phyloP scores from a whole-genome alignment of 2,113 vertebrate species.

The Caranx melampygus region DNA sequence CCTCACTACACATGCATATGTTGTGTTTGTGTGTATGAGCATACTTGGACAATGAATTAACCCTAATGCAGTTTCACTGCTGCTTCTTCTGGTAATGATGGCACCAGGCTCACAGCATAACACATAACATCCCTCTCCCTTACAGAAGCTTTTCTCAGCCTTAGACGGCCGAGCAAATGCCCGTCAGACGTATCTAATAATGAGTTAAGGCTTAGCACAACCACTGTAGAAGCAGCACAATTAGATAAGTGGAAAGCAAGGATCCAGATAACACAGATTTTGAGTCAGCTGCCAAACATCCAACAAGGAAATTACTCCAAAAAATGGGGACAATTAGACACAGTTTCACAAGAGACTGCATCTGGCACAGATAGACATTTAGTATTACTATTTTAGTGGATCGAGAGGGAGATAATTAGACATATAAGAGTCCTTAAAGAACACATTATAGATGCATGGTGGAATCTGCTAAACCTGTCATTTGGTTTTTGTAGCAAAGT shows the following conservation, averaged over 20 bases:
- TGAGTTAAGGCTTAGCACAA: conserved; percentile 27
- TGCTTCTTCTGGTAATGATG: not conserved
- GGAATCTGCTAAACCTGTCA: conserved; percentile 21
- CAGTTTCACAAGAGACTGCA: conserved; percentile 32
- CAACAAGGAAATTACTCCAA: conserved; percentile 16
- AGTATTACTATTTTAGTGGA: conserved; percentile 22
- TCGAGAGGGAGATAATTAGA: conserved; percentile 18
- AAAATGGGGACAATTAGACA: conserved; percentile 39
- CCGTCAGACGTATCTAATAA: conserved; percentile 23
- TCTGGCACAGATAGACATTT: conserved; percentile 30
- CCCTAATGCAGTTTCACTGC: not conserved
- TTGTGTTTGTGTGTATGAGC: no score
- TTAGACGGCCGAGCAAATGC: not conserved
- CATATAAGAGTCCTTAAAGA: conserved; percentile 12
- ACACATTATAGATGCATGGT: conserved; percentile 22
- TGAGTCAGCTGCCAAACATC: conserved; percentile 46
- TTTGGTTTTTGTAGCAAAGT: conserved; percentile 19
- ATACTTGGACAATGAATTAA: no score
- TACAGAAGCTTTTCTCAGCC: conserved; percentile 1
- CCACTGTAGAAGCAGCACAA: conserved; percentile 25
- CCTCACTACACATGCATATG: no score
- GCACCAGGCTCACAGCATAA: not conserved
- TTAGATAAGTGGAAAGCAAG: conserved; percentile 61
- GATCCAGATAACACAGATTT: conserved; percentile 26
- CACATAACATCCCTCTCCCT: not conserved